Conservation (phyloP, 2,797 vertebrate species). For the Chaetophractus vellerosus region DNA sequence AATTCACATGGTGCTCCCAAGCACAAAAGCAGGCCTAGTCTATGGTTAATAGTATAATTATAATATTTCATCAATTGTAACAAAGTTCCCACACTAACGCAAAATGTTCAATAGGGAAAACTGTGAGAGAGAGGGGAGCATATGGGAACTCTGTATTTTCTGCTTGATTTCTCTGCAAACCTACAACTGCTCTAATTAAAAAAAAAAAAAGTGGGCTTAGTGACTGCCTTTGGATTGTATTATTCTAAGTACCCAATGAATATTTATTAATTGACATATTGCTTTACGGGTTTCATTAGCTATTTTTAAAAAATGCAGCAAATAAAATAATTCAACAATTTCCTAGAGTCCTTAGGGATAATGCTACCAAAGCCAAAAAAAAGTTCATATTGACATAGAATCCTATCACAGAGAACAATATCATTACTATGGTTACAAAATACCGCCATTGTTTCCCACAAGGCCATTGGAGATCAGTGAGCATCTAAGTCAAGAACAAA, state of each 20-base stretch:
- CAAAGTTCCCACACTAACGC: too few species aligned
- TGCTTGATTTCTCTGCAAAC: too few species aligned
- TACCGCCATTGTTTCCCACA: slow-evolving; percentile 53
- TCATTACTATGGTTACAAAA: slow-evolving; percentile 74
- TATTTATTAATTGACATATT: background rate
- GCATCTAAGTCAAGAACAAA: slow-evolving; percentile 64
- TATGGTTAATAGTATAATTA: too few species aligned
- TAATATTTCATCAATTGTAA: too few species aligned
- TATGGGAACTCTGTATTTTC: too few species aligned
- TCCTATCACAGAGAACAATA: slow-evolving; percentile 27
- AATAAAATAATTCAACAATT: background rate
- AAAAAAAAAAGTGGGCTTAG: background rate
- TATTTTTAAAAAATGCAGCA: background rate
- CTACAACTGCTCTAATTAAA: too few species aligned
- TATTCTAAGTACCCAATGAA: background rate
- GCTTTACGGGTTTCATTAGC: background rate
- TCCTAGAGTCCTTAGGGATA: background rate
- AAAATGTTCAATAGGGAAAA: too few species aligned
- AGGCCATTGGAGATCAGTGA: background rate
- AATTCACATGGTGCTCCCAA: background rate
- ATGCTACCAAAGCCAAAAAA: slow-evolving; percentile 51
- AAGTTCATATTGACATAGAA: background rate
- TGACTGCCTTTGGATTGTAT: background rate
- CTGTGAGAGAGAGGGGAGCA: too few species aligned
- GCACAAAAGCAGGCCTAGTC: background rate